Percentiles rank a stretch among this genome's conserved stretches.
phyloP scores from a whole-genome alignment of 2,797 vertebrate genomes.

The Ambastaia sidthimunki region DNA sequence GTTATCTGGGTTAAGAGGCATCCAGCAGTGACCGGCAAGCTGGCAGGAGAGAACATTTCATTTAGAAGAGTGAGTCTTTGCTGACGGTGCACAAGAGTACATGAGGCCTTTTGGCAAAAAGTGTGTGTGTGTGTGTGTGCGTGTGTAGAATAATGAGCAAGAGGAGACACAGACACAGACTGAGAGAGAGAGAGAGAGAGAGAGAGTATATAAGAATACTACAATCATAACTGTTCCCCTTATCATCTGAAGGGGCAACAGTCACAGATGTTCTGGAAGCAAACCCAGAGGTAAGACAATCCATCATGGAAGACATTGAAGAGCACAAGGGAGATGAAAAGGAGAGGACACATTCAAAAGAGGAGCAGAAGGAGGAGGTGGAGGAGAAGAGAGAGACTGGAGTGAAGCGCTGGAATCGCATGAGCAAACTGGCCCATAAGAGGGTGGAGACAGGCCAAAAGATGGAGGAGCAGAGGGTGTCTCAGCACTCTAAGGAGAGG shows the following conservation, averaged over 20 bases:
- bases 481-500: constrained; percentile 82
- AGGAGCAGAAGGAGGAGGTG: constrained; percentile 66
- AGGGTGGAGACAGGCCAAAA: constrained; percentile 61
- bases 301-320: constrained; percentile 60
- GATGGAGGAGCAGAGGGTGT: constrained; percentile 58
- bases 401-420: constrained; percentile 77
- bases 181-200: constrained; percentile 1
- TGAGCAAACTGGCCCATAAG: constrained; percentile 78
- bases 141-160: constrained; percentile 9
- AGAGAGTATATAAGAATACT: not conserved
- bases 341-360: constrained; percentile 53
- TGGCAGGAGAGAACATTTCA: constrained; percentile 36
- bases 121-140: too few relatives aligned
- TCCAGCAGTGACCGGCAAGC: constrained; percentile 12
- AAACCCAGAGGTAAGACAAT: constrained; percentile 65
- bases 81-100: constrained; percentile 49
- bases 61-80: constrained; percentile 52
- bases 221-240: constrained; percentile 19
- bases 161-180: not conserved
- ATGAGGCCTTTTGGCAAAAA: not conserved
- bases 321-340: constrained; percentile 53
- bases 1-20: not conserved
- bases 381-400: constrained; percentile 71
- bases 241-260: constrained; percentile 57
- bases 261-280: constrained; percentile 56